Conservation (phyloP, 2,888 invertebrate genomes). For the Polyommatus icarus region DNA sequence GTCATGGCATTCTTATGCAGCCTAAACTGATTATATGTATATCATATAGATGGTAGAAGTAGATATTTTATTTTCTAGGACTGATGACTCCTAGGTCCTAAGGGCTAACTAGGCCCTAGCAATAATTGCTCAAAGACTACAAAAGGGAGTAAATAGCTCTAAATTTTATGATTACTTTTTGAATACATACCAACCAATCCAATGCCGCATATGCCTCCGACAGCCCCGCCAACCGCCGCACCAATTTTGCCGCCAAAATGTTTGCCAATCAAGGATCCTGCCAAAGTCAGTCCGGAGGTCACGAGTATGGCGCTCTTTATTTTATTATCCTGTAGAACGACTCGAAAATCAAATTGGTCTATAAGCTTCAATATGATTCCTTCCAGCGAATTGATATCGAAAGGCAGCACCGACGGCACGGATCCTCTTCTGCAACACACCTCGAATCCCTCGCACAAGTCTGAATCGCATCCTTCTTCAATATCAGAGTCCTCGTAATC, state of each 20-base stretch:
- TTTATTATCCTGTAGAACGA: constrained; percentile 54
- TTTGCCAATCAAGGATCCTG: constrained; percentile 64
- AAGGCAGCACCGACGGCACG: constrained; percentile 50
- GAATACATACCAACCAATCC: constrained; percentile 61
- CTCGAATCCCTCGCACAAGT: constrained; percentile 50
- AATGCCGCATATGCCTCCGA: constrained; percentile 69
- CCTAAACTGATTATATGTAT: not conserved
- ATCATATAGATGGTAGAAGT: not conserved
- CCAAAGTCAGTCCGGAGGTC: constrained; percentile 63
- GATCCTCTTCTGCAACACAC: constrained; percentile 48
- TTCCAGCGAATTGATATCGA: constrained; percentile 59
- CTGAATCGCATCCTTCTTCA: constrained; percentile 52
- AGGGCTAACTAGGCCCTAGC: too few species aligned
- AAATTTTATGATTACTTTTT: not conserved
- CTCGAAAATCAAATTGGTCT: constrained; percentile 66
- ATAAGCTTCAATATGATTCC: constrained; percentile 60
- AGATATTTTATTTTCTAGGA: not conserved
- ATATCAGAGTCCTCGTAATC: constrained; percentile 47
- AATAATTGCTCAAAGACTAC: too few species aligned
- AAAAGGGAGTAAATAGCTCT: not conserved
- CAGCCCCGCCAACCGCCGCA: constrained; percentile 64
- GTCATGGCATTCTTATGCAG: too few species aligned
- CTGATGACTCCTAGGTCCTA: not conserved
- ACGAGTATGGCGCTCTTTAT: constrained; percentile 56
- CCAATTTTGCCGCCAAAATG: constrained; percentile 69